phyloP scores from a whole-genome alignment of 2,888 invertebrate species.

The Phorcus lineatus region DNA sequence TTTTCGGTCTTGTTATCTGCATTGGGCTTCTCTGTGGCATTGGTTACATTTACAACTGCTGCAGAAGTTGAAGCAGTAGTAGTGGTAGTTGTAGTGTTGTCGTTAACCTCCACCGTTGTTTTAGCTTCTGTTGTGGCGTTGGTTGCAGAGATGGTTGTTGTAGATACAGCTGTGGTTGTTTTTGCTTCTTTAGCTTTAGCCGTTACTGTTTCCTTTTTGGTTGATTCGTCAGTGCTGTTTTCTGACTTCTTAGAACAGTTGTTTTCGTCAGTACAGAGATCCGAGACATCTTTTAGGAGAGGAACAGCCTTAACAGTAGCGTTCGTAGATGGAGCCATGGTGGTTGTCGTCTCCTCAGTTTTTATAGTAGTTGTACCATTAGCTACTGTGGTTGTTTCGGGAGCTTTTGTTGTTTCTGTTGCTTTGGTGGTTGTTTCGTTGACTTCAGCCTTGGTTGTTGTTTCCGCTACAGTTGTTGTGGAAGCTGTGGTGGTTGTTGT shows the following conservation, averaged over 20 bases:
- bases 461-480: neutral
- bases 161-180: neutral
- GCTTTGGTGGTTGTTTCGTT: neutral
- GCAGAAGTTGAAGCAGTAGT: neutral
- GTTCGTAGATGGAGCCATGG: neutral
- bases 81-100: neutral
- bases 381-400: neutral
- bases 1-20: neutral
- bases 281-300: neutral
- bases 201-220: neutral
- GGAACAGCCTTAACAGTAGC: neutral
- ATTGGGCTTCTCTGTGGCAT: neutral
- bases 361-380: neutral
- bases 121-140: neutral
- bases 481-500: neutral
- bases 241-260: neutral
- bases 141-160: neutral
- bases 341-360: neutral
- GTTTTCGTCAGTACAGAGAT: conserved; percentile 4
- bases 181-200: neutral
- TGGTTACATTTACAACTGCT: neutral
- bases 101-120: neutral
- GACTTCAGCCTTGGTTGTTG: neutral
- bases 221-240: neutral
- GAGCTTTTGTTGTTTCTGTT: neutral